Conservation (phyloP, 2,888 invertebrate species). For the Parnassius apollo region DNA sequence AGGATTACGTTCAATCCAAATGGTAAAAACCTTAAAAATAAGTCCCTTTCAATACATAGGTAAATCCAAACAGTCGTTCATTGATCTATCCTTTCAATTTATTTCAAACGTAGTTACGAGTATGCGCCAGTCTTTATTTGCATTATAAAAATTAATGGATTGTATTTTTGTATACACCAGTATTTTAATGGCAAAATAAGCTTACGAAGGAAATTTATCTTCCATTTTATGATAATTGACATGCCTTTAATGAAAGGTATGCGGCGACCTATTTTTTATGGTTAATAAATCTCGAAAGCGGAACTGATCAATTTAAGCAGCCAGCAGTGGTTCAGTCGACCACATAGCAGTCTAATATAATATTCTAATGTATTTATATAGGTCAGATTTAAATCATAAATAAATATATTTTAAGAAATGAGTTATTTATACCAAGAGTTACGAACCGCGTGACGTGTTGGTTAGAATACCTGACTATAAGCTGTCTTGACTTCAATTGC, state of each 20-base stretch:
- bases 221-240: constrained; percentile 32
- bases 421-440: too few relatives aligned
- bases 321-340: not conserved
- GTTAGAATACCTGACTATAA: too few relatives aligned
- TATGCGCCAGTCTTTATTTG: not conserved
- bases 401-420: too few relatives aligned
- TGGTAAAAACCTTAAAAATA: too few relatives aligned
- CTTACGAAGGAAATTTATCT: constrained; percentile 4
- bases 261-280: constrained; percentile 29
- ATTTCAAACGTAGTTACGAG: not conserved
- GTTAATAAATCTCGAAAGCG: constrained; percentile 14
- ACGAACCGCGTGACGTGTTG: too few relatives aligned
- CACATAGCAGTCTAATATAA: not conserved
- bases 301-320: constrained; percentile 2
- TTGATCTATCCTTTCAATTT: not conserved
- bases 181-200: constrained; percentile 7
- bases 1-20: too few relatives aligned
- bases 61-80: not conserved
- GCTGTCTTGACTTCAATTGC: too few relatives aligned
- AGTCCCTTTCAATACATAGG: too few relatives aligned
- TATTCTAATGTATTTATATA: constrained; percentile 1
- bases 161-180: constrained; percentile 4
- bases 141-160: not conserved
- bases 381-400: not conserved
- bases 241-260: constrained; percentile 26